A percentile compares a stretch with the other conserved stretches of the same genome.
phyloP scores from a whole-genome alignment of 1,140 invertebrate species.

The Forficula auricularia region DNA sequence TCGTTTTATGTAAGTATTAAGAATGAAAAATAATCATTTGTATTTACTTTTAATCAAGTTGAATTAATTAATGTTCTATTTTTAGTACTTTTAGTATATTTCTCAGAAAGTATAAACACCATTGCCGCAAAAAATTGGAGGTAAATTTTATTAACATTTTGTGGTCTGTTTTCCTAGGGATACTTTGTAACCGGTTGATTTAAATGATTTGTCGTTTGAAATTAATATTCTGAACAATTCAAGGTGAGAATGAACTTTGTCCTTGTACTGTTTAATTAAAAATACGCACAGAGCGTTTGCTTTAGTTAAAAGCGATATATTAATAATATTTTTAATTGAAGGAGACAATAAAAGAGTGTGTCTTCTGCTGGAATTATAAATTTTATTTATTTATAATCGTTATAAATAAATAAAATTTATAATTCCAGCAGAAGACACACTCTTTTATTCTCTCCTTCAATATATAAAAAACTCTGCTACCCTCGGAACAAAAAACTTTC shows the following conservation, averaged over 20 bases:
- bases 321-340: too few species aligned
- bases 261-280: slow-evolving; percentile 5
- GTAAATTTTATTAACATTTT: slow-evolving; percentile 22
- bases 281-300: too few species aligned
- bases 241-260: slow-evolving; percentile 3
- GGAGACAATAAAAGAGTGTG: too few species aligned
- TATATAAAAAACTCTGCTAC: too few species aligned
- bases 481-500: too few species aligned
- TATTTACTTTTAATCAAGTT: slow-evolving; percentile 4
- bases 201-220: not conserved
- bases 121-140: slow-evolving; percentile 67
- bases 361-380: too few species aligned
- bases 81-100: slow-evolving; percentile 67
- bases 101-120: slow-evolving; percentile 75
- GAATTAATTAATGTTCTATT: slow-evolving; percentile 15
- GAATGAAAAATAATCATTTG: slow-evolving; percentile 1
- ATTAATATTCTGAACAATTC: too few species aligned
- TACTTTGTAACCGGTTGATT: not conserved
- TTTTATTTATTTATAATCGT: too few species aligned
- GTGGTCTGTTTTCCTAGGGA: not conserved
- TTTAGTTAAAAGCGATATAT: too few species aligned
- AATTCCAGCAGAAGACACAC: too few species aligned
- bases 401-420: too few species aligned
- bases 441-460: too few species aligned
- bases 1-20: slow-evolving; percentile 54